A percentile compares a stretch with the other conserved stretches of the same genome.
These are phyloP conservation scores for Toxostoma redivivum DNA, from an alignment of 2,113 vertebrate genomes.

Conservation along the genomic window DNA sequence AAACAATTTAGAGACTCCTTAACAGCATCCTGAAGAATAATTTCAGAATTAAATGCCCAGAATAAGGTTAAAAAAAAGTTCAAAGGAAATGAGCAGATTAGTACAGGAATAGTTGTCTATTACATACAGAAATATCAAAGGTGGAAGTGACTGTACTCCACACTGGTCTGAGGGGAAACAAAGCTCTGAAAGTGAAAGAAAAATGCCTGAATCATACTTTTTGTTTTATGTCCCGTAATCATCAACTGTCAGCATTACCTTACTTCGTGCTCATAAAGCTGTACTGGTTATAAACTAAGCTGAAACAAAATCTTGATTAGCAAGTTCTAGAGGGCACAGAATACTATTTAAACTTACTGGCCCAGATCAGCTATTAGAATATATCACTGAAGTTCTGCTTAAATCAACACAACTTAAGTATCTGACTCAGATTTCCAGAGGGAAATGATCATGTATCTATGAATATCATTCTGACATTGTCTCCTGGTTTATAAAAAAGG, in stretches of 20 bases:
- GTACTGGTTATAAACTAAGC: background rate
- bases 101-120: background rate
- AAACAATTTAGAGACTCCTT: background rate
- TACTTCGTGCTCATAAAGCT: background rate
- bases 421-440: slow-evolving; percentile 40
- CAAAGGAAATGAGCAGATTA: background rate
- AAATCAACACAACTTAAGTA: background rate
- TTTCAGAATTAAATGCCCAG: background rate
- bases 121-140: background rate
- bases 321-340: background rate
- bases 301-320: background rate
- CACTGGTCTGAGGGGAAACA: background rate
- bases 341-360: background rate
- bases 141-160: background rate
- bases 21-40: background rate
- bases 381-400: background rate
- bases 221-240: background rate
- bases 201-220: background rate
- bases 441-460: background rate
- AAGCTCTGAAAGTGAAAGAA: background rate
- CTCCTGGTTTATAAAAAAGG: background rate
- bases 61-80: background rate
- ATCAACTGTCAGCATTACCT: background rate
- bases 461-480: background rate
- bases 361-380: background rate